These are phyloP conservation scores for Bombus pascuorum DNA, from an alignment of 1,140 invertebrate species.

Conservation along the genomic window DNA sequence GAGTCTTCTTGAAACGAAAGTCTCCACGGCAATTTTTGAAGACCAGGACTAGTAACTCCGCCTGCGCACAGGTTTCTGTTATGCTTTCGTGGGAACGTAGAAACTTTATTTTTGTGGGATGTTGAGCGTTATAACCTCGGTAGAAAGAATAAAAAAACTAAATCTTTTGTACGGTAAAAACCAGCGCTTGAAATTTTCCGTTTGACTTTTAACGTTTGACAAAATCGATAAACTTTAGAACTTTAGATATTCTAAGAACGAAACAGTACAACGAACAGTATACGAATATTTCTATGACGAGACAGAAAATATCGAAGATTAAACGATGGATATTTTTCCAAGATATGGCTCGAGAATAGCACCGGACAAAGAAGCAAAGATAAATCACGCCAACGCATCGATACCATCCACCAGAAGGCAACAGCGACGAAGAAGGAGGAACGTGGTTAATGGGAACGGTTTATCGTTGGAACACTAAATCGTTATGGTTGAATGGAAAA, in stretches of 20 bases:
- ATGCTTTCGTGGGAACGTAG: neutral
- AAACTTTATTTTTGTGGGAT: neutral
- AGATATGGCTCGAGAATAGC: neutral
- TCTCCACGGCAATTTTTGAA: neutral
- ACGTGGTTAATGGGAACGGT: constrained; percentile 9
- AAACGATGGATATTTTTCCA: neutral
- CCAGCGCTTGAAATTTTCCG: neutral
- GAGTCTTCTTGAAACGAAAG: constrained; percentile 31
- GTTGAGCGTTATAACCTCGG: neutral
- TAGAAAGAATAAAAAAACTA: neutral
- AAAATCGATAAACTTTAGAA: neutral
- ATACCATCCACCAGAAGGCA: too few species aligned
- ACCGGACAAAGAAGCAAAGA: neutral
- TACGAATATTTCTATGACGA: too few species aligned
- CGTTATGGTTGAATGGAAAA: neutral
- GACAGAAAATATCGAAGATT: neutral
- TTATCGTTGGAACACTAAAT: constrained; percentile 19
- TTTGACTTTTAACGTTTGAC: neutral
- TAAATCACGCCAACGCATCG: constrained; percentile 7
- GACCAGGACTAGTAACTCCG: too few species aligned
- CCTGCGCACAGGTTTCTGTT: neutral
- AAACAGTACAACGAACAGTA: neutral
- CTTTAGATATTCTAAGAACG: neutral
- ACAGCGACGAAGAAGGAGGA: neutral
- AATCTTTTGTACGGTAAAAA: neutral